Base-by-base conservation (phyloP, 1,140 invertebrate species). In the Drosophila lacertosa region DNA sequence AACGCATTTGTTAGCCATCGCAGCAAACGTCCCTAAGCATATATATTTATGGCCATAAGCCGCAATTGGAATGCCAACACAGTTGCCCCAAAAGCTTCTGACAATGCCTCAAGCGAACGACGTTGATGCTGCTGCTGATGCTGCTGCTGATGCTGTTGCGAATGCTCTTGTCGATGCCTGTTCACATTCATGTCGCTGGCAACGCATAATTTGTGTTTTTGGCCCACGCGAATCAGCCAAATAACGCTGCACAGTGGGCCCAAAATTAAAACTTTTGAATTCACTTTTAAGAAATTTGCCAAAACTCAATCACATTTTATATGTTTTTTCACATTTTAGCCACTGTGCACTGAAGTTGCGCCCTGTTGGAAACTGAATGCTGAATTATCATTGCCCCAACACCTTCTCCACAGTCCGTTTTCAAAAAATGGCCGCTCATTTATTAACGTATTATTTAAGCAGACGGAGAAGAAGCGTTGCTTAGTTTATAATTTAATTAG, bases 401-500 rank as follows among this genome's bases (percentile, higher is more conserved):
- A 78, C 77, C 76, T 68, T 32, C 10, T n/a, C 13, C 24, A 10
- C n/a, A 4, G 4, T 33, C 22, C 26, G 32, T 4, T 39, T 68
- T 62, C 48, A 57, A 45, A 44, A 71, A 74, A 74, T 74, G 26
- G 33, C 16, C 24, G 35, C 68, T 66, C 75, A 79, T 78, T 77
- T 74, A 84, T 86, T 74, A 69, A 60, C 67, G 60, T 86, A 84
- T 86, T 86, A 84, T 80, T 79, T 68, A 84, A 84, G 62, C 63
- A 65, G 42, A 48, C 45, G 22, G 35, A 18, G 15, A 7, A 40
- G 37, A n/a, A n/a, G n/a, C n/a, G 35, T 20, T 37, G 35, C 24
- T 72, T 66, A 58, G 65, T 72, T 88, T 86, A 84, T 84, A 88
- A 84, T 84, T 88, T 84, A 84, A 84, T 84, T 84, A 84, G 73